Base-by-base conservation (phyloP, 1,140 invertebrate genomes). In the Cherax quadricarinatus region DNA sequence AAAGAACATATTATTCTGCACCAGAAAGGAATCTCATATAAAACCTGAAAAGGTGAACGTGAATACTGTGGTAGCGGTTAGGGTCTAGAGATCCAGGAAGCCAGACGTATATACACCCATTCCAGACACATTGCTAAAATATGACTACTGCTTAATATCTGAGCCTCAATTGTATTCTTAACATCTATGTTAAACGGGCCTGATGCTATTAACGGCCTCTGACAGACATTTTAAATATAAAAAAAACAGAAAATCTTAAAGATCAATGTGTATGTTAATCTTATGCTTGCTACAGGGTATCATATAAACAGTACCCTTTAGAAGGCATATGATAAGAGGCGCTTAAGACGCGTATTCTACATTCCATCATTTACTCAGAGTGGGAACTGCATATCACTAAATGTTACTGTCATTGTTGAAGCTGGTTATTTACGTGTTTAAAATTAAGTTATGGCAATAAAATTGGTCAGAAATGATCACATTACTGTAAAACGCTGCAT, bases 291-390 rank as follows among this genome's bases (percentile, higher is more conserved):
- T 80, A 62, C 24, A 62, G 53, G 78, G 86, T 14, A 53, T 12
- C 57, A 48, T 79, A 24, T 88, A 80, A 88, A 88, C 86, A 81
- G 81, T 48, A 24, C 53, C 86, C 86, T 14, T 48, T 30, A 88
- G 53, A n/a, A 53, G 81, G 78, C 53, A 57, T 88, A 62, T 12
- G 18, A 57, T 62, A 48, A 9, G 18, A 51, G 3, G 57, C 51
- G 9, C 30, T 14, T 57, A 84, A 57, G 4, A 53, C 24, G 24
- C n/a, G 30, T 84, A 60, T 21, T 57, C 3, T 5, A 57, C 62
- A 60, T 21, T 57, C 53, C 53, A 57, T 57, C 53, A 57, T 66
- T 21, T 21, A 60, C 57, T 16, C 57, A 21, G 5, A 66, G 21
- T 21, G 62, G 21, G 62, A 66, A 16, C 21, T 24, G 24, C n/a